Evolutionary conservation across 2,797 vertebrate genomes (phyloP), one percentile per base, ranked within the genome.

Genomic region (Mormyrops boulengeri): DNA sequence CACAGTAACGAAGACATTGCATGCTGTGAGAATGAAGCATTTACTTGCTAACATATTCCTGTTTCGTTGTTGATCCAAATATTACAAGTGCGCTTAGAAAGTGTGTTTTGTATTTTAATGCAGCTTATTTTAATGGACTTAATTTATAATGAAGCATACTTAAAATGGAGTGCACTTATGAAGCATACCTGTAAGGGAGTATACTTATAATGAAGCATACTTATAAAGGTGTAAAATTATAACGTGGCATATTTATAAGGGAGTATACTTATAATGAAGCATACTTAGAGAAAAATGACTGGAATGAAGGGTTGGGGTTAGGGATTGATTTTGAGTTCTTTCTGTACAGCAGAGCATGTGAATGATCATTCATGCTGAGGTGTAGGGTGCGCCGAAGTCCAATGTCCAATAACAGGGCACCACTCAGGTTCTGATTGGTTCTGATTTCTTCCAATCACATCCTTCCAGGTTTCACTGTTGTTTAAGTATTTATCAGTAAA

Each of bases 1-100:
- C 90, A 91, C 92, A 93, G 92, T 92, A 92, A 92, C 91, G 91
- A 87, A 30, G 92, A 93, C 91, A 91, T 92, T 82, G 85, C 47
- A 84, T 89, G 86, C 77, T 80, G 34, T 41, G 89, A 44, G 66
- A 85, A 62, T 91, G 91, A 89, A 91, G 57, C 57, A 66, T 88
- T 66, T 88, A 88, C 57, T 88, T 62, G 34, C 87, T 34, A 53
- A 87, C 85, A 87, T 87, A 87, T 86, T 89, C 89, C 90, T 91
- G 88, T 90, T 89, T 91, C 80, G 86, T 80, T 41, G 88, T 89
- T 90, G 62, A 92, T 91, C 60, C 90, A 90, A 89, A 90, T 89
- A 90, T 90, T 12, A 89, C 89, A 89, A 62, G 88, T 88, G 80
- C 14, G 0, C 12, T 38, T 50, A 26, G 2, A 62, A 62, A 62